These are phyloP conservation scores for Luffia ferchaultella DNA, from an alignment of 2,888 invertebrate species.

Conservation along the genomic window DNA sequence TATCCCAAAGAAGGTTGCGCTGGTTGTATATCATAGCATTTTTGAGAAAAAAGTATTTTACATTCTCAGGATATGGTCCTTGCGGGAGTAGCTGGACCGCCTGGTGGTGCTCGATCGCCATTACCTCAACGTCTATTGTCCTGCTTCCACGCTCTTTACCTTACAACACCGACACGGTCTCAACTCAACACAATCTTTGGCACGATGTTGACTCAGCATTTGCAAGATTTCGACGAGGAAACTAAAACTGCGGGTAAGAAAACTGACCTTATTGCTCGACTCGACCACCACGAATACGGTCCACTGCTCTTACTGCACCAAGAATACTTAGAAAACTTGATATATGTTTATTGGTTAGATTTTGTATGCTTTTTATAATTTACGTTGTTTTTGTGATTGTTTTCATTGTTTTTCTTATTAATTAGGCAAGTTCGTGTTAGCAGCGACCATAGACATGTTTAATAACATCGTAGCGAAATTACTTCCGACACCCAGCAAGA, in stretches of 20 bases:
- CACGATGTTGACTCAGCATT: constrained; percentile 82
- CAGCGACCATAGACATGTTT: constrained; percentile 81
- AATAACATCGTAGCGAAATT: constrained; percentile 75
- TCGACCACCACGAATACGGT: no score
- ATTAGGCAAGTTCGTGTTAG: constrained; percentile 70
- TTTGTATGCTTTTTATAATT: no score
- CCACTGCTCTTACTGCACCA: no score
- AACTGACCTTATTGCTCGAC: no score
- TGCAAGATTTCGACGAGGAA: constrained; percentile 80
- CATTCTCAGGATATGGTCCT: constrained; percentile 75
- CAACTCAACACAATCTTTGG: constrained; percentile 85
- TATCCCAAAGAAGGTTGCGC: no score
- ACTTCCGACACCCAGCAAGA: constrained; percentile 88
- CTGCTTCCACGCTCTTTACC: constrained; percentile 80
- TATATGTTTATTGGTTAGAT: background rate
- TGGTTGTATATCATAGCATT: no score
- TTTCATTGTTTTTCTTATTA: constrained; percentile 12
- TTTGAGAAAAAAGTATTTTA: no score
- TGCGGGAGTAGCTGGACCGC: constrained; percentile 85
- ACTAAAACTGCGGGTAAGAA: constrained; percentile 72
- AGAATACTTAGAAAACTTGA: background rate
- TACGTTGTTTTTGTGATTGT: background rate
- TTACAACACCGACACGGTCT: constrained; percentile 71
- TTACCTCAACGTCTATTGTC: constrained; percentile 82
- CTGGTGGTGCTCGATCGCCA: constrained; percentile 84